Percentiles rank a stretch among this genome's conserved stretches.
These are phyloP conservation scores for Chionomys nivalis DNA, from an alignment of 2,113 vertebrate species.

Conservation along the genomic window DNA sequence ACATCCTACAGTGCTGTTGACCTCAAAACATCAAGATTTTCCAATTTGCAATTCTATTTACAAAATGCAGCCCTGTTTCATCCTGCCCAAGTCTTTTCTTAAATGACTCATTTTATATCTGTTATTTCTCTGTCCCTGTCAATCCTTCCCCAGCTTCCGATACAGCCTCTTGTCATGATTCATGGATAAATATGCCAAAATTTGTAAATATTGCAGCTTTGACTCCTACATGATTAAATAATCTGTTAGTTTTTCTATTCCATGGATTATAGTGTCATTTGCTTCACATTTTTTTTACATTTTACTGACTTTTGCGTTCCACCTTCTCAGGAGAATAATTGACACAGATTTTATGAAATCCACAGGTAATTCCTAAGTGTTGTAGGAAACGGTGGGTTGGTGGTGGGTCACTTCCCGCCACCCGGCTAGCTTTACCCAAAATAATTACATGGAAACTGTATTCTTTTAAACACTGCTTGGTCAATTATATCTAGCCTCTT, in stretches of 20 bases:
- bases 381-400: no score
- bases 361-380: background rate
- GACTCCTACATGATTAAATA: background rate
- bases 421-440: no score
- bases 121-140: fast-evolving
- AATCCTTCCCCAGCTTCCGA: background rate
- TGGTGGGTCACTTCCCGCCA: no score
- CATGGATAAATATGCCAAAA: background rate
- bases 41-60: background rate
- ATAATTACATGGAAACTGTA: no score
- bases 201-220: background rate
- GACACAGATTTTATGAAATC: background rate
- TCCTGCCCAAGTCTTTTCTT: background rate
- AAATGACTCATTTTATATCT: background rate
- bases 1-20: background rate
- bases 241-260: background rate
- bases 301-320: background rate
- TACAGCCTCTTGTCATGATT: background rate
- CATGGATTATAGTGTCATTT: background rate
- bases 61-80: background rate
- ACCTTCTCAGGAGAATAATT: background rate
- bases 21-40: background rate
- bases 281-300: background rate
- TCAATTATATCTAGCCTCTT: no score
- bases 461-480: no score